phyloP scores from a whole-genome alignment of 1,140 invertebrate species.

The Steinernema feltiae region DNA sequence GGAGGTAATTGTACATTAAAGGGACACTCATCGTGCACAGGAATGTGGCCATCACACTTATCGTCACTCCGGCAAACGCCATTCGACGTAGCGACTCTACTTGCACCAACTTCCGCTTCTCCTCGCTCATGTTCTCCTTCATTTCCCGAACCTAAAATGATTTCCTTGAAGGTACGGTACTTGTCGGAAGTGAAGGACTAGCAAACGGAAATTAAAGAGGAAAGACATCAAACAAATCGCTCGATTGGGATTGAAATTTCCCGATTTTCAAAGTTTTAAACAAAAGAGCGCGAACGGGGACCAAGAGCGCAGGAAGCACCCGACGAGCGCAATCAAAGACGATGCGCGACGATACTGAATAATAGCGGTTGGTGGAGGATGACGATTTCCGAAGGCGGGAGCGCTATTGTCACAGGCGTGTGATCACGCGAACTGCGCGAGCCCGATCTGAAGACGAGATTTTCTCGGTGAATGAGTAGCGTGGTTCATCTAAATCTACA shows the following conservation, averaged over 20 bases:
- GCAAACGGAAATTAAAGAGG: too few relatives aligned
- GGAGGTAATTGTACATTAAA: neutral
- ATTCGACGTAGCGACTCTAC: neutral
- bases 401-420: neutral
- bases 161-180: too few relatives aligned
- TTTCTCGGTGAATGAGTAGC: neutral
- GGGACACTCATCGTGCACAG: neutral
- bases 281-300: neutral
- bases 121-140: neutral
- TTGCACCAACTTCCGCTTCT: neutral
- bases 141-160: neutral
- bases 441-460: neutral
- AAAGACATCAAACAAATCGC: too few relatives aligned
- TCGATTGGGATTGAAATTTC: neutral
- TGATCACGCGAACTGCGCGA: neutral
- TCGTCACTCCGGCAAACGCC: neutral
- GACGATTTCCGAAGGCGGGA: conserved; percentile 1
- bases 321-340: neutral
- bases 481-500: neutral
- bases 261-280: neutral
- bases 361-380: neutral
- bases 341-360: neutral
- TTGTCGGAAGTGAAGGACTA: too few relatives aligned
- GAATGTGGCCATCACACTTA: conserved; percentile 1
- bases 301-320: neutral